These are phyloP conservation scores for Eurosta solidaginis DNA, from an alignment of 1,140 invertebrate genomes.

Conservation along the genomic window DNA sequence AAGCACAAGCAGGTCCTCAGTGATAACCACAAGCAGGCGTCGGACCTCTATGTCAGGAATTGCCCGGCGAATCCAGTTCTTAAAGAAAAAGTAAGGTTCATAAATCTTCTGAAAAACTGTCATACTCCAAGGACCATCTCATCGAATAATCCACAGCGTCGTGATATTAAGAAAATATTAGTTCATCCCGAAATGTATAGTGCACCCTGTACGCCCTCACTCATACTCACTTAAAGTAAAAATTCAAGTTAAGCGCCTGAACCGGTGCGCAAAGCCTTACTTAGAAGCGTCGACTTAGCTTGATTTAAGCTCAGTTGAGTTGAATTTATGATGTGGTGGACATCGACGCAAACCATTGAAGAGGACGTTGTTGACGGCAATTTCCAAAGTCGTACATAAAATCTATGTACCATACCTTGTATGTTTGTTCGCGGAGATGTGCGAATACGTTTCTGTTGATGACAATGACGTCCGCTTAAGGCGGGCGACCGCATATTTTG, in stretches of 20 bases:
- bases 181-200: too few relatives aligned
- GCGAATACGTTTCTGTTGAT: not conserved
- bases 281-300: not conserved
- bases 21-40: too few relatives aligned
- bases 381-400: not conserved
- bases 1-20: too few relatives aligned
- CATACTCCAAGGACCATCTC: too few relatives aligned
- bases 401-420: not conserved
- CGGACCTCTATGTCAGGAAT: too few relatives aligned
- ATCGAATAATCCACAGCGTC: too few relatives aligned
- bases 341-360: constrained; percentile 23
- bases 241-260: constrained; percentile 21
- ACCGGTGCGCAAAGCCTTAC: constrained; percentile 21
- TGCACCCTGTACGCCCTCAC: too few relatives aligned
- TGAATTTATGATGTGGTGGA: not conserved
- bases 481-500: constrained; percentile 9
- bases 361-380: constrained; percentile 4
- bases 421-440: not conserved
- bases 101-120: too few relatives aligned
- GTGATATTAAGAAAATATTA: too few relatives aligned
- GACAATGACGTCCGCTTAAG: constrained; percentile 12
- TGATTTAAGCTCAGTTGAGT: constrained; percentile 4
- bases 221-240: not conserved
- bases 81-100: too few relatives aligned
- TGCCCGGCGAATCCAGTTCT: too few relatives aligned